Evolutionary conservation across 2,113 vertebrate species (phyloP), one percentile per base, ranked within the genome.

Genomic region (Naja naja): DNA sequence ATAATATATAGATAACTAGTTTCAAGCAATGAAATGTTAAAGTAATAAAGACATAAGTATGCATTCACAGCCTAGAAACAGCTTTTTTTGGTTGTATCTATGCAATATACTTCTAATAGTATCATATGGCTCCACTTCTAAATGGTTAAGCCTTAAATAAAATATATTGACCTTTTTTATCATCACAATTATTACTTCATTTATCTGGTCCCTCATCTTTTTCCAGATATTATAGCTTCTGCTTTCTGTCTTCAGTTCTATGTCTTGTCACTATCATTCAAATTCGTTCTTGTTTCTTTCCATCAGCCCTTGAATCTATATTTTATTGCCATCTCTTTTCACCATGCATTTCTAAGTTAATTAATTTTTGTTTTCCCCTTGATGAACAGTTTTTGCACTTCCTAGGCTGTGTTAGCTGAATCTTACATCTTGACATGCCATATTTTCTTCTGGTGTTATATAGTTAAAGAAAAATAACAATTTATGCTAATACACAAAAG

Each of bases 291-390:
- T 94, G 34, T 14, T 93, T 96, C 47, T 20, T 90, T 16, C n/a
- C 30, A n/a, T 95, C 60, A 94, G 87, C 64, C 49, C 88, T 90
- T 25, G 23, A 89, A 25, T 94, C 2, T 93, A 12, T 88, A 30
- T 89, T 95, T 94, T 56, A 3, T 58, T 93, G 86, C 25, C 18
- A 12, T 90, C 69, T 58, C 47, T 81, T 55, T 89, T 88, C 90
- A 56, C 2, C 20, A 18, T 93, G 1, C 0, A 87, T 58, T 89
- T 45, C 14, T 25, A 30, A 52, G 11, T 18, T 87, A 96, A 53
- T 94, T 93, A 27, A 74, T 92, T 96, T 96, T 95, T 4, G 39
- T 14, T 85, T 0, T 43, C 93, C 34, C n/a, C 45, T 27, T n/a
- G 2, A 27, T 55, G 7, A 90, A 64, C 16, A 43, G 0, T 86